Base-by-base conservation (phyloP, 1,140 invertebrate species). In the Choristoneura fumiferana region DNA sequence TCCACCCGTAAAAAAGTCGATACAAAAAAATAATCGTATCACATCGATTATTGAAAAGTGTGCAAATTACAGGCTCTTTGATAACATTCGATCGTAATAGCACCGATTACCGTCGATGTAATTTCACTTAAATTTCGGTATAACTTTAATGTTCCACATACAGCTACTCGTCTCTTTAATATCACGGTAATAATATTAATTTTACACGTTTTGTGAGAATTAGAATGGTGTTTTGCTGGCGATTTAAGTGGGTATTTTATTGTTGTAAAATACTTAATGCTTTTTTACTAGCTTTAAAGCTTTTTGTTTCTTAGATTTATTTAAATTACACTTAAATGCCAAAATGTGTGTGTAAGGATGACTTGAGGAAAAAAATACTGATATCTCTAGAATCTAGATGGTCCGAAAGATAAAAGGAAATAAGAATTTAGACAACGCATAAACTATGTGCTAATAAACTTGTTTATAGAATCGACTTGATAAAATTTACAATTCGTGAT, bases 11-110 rank as follows among this genome's bases (percentile, higher is more conserved):
- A 18, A 18, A 45, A 18, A 15, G 17, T 13, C 53, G 36, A 45
- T 5, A 10, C 15, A 15, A 49, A 49, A 22, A 49, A 49, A 49
- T 49, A 49, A 49, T 37, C 37, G 54, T 74, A 63, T 67, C 63
- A 63, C 63, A 63, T 54, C 69, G 69, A 71, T 71, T 71, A 71
- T 71, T 71, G 69, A 71, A 71, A 71, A 67, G 69, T 64, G 67
- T 63, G 65, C 65, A 71, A 71, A 71, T 71, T 71, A 71, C 55
- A 62, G 57, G 62, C 58, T 60, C 52, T 66, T 69, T 63, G 60
- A 62, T 69, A 61, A 45, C 55, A 61, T 61, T 43, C 49, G 34
- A 18, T 49, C 33, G 62, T 70, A 70, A 70, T 70, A 35, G 52
- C 54, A 49, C 54, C 62, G 60, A 70, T 64, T 67, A 60, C 65